Percentiles rank a stretch among this genome's conserved stretches.
phyloP scores from a whole-genome alignment of 2,113 vertebrate genomes.

The Scomber japonicus region DNA sequence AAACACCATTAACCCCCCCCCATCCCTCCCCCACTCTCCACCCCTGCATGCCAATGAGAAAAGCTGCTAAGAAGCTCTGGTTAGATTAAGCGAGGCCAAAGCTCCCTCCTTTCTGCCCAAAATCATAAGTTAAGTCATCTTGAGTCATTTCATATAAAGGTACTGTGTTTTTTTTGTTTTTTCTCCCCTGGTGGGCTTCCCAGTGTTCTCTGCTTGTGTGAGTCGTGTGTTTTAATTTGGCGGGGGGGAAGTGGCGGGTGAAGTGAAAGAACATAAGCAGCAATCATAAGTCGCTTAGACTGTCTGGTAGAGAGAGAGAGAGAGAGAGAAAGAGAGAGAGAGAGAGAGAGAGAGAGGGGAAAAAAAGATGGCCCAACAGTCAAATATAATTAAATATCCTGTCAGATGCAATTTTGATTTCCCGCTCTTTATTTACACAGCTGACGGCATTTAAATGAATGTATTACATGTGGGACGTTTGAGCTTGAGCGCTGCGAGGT shows the following conservation, averaged over 20 bases:
- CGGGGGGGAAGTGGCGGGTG: conserved; percentile 4
- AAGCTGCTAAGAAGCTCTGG: conserved; percentile 56
- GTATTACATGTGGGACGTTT: conserved; percentile 20
- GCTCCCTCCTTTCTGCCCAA: conserved; percentile 37
- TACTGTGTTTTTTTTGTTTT: background rate
- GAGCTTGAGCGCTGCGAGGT: background rate
- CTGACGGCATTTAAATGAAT: conserved; percentile 62
- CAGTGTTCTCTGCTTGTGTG: background rate
- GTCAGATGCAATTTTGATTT: conserved; percentile 64
- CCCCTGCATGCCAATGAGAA: conserved; percentile 25
- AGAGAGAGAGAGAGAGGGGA: background rate
- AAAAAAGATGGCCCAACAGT: conserved; percentile 38
- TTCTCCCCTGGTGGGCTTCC: conserved; percentile 29
- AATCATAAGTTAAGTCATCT: conserved; percentile 58
- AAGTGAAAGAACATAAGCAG: conserved; percentile 37
- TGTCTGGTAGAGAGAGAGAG: conserved; percentile 1
- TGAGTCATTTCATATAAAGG: conserved; percentile 31
- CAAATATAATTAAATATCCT: conserved; percentile 67
- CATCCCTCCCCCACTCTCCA: too few species aligned
- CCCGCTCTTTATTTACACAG: conserved; percentile 66
- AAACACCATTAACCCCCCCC: conserved; percentile 50
- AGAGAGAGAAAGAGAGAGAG: too few species aligned
- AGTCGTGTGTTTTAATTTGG: conserved; percentile 36
- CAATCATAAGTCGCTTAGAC: conserved; percentile 45
- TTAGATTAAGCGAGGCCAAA: conserved; percentile 49